A percentile compares a stretch with the other conserved stretches of the same genome.
Evolutionary conservation across 2,113 vertebrate species (phyloP).

Genomic region (Pygoscelis antarcticus): DNA sequence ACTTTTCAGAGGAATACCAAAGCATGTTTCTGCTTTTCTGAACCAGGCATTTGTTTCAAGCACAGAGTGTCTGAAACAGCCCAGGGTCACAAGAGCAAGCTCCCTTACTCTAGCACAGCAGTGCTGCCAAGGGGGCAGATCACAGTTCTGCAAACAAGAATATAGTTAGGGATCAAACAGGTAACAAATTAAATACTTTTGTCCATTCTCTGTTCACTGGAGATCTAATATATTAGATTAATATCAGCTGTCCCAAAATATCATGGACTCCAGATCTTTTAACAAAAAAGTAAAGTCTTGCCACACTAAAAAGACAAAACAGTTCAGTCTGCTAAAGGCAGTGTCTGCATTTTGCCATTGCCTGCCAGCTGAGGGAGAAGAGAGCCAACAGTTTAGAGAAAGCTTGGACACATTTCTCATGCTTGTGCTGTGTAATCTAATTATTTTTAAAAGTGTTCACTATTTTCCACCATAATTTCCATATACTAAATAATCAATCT

Average conservation of each 20-base stretch:
- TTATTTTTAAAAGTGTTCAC: not conserved
- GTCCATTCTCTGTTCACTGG: not conserved
- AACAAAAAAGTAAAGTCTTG: not conserved
- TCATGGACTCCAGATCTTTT: not conserved
- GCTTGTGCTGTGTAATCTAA: not conserved
- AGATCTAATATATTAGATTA: too few relatives aligned
- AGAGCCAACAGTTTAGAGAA: not conserved
- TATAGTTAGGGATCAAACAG: not conserved
- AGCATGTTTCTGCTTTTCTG: not conserved
- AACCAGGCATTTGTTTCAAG: not conserved
- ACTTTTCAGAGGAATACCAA: not conserved
- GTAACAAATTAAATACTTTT: not conserved
- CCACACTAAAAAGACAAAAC: not conserved
- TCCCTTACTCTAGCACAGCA: not conserved
- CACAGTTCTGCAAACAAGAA: not conserved
- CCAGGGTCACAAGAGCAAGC: not conserved
- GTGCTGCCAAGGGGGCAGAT: not conserved
- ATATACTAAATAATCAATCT: not conserved
- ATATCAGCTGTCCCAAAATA: not conserved
- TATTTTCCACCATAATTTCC: not conserved
- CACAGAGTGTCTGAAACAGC: not conserved
- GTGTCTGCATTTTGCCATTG: not conserved
- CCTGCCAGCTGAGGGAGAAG: not conserved
- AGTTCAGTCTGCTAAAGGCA: not conserved
- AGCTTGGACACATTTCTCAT: not conserved